A percentile compares a stretch with the other conserved stretches of the same genome.
Conservation (phyloP, 2,888 invertebrate species). For the Tetragonisca angustula region DNA sequence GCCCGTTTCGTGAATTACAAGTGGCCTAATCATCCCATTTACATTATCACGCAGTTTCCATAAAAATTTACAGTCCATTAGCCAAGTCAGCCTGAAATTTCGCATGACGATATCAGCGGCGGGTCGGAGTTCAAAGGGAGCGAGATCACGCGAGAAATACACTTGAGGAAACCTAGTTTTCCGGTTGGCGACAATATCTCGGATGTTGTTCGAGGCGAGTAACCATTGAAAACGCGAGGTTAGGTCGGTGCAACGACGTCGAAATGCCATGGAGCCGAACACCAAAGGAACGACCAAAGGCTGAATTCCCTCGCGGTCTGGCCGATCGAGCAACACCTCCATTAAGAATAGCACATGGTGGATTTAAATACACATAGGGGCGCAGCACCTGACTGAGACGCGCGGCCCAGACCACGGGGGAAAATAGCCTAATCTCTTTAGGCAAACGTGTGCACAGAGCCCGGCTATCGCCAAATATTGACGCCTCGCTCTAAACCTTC, state of each 20-base stretch:
- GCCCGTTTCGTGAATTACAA: too few relatives aligned
- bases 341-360: slow-evolving; percentile 73
- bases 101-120: not conserved
- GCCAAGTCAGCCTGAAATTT: not conserved
- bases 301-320: slow-evolving; percentile 48
- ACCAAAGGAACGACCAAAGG: slow-evolving; percentile 40
- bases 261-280: slow-evolving; percentile 15
- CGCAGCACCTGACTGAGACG: slow-evolving; percentile 61
- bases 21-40: too few relatives aligned
- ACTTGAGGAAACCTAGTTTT: not conserved
- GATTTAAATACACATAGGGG: slow-evolving; percentile 73
- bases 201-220: too few relatives aligned
- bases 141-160: not conserved
- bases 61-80: not conserved
- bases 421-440: slow-evolving; percentile 71
- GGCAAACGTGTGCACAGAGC: slow-evolving; percentile 57
- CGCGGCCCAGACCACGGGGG: slow-evolving; percentile 38
- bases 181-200: not conserved
- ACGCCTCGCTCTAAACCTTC: slow-evolving; percentile 46
- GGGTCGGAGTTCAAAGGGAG: not conserved
- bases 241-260: slow-evolving; percentile 4
- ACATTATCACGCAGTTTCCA: not conserved
- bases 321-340: slow-evolving; percentile 57
- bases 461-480: slow-evolving; percentile 69
- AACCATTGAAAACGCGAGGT: slow-evolving; percentile 2